Evolutionary conservation across 2,113 vertebrate species (phyloP).

Genomic region (Synchiropus splendidus): DNA sequence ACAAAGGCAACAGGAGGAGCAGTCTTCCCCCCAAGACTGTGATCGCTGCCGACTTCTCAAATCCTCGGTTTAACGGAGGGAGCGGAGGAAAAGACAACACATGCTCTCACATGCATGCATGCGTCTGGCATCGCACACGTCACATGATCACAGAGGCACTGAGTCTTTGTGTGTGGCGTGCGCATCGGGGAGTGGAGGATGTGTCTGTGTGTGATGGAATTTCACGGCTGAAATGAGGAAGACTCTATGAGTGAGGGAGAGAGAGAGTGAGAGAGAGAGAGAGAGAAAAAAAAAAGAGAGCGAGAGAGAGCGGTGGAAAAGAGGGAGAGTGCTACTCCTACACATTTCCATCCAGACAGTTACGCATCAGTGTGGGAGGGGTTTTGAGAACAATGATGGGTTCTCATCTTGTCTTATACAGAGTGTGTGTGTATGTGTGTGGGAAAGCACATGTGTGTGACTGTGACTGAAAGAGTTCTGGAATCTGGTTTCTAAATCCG

Average conservation of each 20-base stretch:
- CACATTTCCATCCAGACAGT: slow-evolving; percentile 46
- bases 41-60: no score
- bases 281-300: no score
- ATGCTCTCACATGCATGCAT: slow-evolving; percentile 28
- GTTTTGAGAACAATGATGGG: slow-evolving; percentile 66
- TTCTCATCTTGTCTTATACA: slow-evolving; percentile 37
- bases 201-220: slow-evolving; percentile 25
- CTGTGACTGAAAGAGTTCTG: slow-evolving; percentile 2
- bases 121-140: slow-evolving; percentile 29
- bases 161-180: slow-evolving; percentile 55
- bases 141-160: slow-evolving; percentile 49
- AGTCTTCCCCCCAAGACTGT: no score
- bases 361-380: slow-evolving; percentile 55
- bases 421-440: slow-evolving; percentile 24
- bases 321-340: slow-evolving; percentile 22
- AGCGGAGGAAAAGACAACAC: slow-evolving; percentile 20
- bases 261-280: no score
- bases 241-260: slow-evolving; percentile 24
- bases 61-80: no score
- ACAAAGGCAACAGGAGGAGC: no score
- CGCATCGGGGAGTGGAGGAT: slow-evolving; percentile 27
- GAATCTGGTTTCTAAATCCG: no score
- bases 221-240: slow-evolving; percentile 18
- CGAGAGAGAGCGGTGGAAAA: no score
- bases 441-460: slow-evolving; percentile 18